A percentile compares a stretch with the other conserved stretches of the same genome.
Conservation (phyloP, 2,797 vertebrate species). For the Trachurus trachurus region DNA sequence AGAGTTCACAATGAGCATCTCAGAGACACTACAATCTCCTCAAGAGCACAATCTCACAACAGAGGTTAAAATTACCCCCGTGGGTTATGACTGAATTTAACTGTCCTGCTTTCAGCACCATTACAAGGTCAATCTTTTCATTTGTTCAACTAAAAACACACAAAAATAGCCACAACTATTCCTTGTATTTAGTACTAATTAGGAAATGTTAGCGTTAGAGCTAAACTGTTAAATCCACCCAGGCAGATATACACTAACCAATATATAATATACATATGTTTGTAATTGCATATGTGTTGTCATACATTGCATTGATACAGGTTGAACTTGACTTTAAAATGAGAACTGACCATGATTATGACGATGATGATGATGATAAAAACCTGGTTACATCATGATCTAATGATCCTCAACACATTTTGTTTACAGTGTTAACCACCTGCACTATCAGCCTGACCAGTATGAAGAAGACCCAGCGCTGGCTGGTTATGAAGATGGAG, state of each 20-base stretch:
- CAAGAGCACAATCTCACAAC: background rate
- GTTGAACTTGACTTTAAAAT: no score
- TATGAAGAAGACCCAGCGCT: conserved; percentile 83
- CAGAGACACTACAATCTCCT: background rate
- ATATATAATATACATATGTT: background rate
- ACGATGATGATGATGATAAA: background rate
- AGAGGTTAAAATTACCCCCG: background rate
- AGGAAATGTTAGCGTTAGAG: background rate
- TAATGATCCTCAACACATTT: conserved; percentile 13
- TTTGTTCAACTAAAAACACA: background rate
- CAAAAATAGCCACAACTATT: background rate
- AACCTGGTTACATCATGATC: background rate
- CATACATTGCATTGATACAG: background rate
- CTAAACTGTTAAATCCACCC: background rate
- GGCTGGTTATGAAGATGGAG: conserved; percentile 86
- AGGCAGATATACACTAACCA: background rate
- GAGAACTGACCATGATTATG: background rate
- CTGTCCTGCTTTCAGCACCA: background rate
- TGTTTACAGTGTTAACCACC: conserved; percentile 83
- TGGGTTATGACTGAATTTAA: background rate
- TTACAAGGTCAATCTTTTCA: background rate
- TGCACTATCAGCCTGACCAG: conserved; percentile 83
- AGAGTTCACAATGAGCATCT: background rate
- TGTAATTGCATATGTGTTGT: no score
- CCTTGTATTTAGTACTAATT: background rate